Evolutionary conservation across 30 jellyfish, hydroid and myxozoan species (phyloP).

Genomic region (Phacellophora camtschatica): DNA sequence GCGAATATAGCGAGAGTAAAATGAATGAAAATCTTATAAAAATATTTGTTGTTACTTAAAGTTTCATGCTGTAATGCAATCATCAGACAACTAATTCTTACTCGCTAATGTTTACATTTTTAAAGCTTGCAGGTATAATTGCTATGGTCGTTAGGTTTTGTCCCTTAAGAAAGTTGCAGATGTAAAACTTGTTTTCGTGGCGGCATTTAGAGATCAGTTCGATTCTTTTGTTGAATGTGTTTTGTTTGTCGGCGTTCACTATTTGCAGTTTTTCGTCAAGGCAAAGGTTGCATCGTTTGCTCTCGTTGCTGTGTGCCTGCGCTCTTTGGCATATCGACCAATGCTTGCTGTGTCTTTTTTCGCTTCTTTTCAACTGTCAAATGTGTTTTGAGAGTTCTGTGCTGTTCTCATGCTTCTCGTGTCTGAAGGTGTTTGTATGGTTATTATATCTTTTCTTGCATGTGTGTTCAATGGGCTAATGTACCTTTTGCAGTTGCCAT

Average conservation of each 20-base stretch:
- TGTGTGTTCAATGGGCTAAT: constrained; percentile 53
- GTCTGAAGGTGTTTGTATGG: constrained; percentile 17
- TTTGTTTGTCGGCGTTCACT: background rate
- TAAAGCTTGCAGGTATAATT: too few relatives aligned
- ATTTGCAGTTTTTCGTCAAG: background rate
- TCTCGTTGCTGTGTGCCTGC: background rate
- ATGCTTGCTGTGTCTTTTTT: too few relatives aligned
- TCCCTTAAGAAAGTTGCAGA: too few relatives aligned
- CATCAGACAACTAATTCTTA: too few relatives aligned
- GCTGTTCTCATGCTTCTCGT: constrained; percentile 36
- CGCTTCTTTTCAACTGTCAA: constrained; percentile 35
- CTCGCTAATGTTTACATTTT: too few relatives aligned
- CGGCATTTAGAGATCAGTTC: background rate
- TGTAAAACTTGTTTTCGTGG: too few relatives aligned
- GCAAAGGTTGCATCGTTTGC: background rate
- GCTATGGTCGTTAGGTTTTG: too few relatives aligned
- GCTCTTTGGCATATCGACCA: too few relatives aligned
- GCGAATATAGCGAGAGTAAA: too few relatives aligned
- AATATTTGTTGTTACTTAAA: too few relatives aligned
- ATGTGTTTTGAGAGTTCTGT: constrained; percentile 51
- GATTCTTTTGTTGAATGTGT: background rate
- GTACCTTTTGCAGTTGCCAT: constrained; percentile 1
- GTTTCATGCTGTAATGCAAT: too few relatives aligned
- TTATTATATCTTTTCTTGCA: constrained; percentile 34
- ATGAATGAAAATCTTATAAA: too few relatives aligned